Base-by-base conservation (phyloP, 2,888 invertebrate species). In the Apotomis capreana region DNA sequence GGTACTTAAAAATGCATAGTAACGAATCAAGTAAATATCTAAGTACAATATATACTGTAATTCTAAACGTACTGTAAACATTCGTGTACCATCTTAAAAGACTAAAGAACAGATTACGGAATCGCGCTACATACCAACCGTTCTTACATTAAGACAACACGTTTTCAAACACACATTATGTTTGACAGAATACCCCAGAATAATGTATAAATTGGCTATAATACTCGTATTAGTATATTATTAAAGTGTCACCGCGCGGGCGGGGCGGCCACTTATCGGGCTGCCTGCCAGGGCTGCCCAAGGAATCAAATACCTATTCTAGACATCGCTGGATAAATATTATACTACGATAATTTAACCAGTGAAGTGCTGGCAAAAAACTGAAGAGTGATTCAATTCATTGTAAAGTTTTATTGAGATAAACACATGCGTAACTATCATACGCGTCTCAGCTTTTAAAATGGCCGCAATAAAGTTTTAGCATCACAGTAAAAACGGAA, bases 181-280 rank as follows among this genome's bases (percentile, higher is more conserved):
- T n/a, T 49, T 61, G 70, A 57, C 49, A 67, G 60, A 64, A 70
- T 26, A 36, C 36, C 15, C 52, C n/a, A 49, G 60, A 71, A 62
- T 67, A 61, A 55, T 49, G 58, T 58, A 52, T 68, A 72, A 68
- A 68, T 72, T 54, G 44, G 13, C 67, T 57, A 59, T 68, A 68
- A 63, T 72, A 58, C 68, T 58, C 44, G 58, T 52, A 68, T 72
- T 68, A 58, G 68, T 68, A 58, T 72, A 68, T 72, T 72, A 72
- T 72, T 63, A 72, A 58, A 58, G 57, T 49, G 72, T 72, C 72
- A 62, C 71, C 44, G 61, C 37, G 51, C 67, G 55, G n/a, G 40
- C 15, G 55, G 58, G 57, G 49, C 46, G 44, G 71, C 55, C 72
- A 72, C 72, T 72, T 72, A 72, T 72, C 72, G 57, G 46, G 68